A percentile compares a stretch with the other conserved stretches of the same genome.
phyloP scores from a whole-genome alignment of 2,113 vertebrate genomes.

The Myiopsitta monachus region DNA sequence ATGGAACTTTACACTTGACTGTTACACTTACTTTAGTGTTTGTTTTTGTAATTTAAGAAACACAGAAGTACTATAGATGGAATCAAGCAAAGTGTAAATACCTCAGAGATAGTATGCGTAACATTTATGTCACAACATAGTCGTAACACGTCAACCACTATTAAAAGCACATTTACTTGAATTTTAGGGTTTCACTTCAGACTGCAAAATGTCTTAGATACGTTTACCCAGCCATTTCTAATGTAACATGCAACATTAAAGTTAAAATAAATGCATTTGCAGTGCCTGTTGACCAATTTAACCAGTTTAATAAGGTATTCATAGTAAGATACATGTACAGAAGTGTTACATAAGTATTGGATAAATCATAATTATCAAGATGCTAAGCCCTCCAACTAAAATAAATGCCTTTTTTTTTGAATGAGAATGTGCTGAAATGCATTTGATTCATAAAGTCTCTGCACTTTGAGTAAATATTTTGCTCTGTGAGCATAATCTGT shows the following conservation, averaged over 20 bases:
- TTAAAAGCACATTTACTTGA: constrained; percentile 69
- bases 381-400: background rate
- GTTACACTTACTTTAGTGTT: constrained; percentile 41
- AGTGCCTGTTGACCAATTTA: constrained; percentile 47
- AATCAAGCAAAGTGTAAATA: constrained; percentile 53
- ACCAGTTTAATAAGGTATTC: constrained; percentile 58
- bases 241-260: constrained; percentile 67
- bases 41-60: constrained; percentile 55
- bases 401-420: background rate
- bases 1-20: background rate
- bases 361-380: background rate
- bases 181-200: constrained; percentile 68
- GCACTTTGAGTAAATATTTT: background rate
- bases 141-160: constrained; percentile 60
- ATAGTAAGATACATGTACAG: constrained; percentile 17
- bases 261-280: constrained; percentile 45
- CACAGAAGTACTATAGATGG: background rate
- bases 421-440: background rate
- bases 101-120: constrained; percentile 53
- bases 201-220: constrained; percentile 46
- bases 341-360: background rate
- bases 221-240: constrained; percentile 65
- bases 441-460: background rate
- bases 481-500: background rate
- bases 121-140: constrained; percentile 9